Conservation (phyloP, 1,140 invertebrate genomes). For the Saccostrea cuccullata region DNA sequence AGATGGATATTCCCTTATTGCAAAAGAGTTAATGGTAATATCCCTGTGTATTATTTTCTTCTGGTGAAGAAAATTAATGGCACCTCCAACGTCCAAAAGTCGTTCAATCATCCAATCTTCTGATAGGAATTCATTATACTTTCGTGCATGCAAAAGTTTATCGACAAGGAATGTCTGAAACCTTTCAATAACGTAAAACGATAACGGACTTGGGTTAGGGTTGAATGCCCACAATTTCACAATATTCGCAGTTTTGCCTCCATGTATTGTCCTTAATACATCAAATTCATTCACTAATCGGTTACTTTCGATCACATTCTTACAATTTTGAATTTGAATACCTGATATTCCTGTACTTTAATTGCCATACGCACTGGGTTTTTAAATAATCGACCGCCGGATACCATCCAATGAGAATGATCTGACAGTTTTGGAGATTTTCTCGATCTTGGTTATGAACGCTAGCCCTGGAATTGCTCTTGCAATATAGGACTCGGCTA, state of each 20-base stretch:
- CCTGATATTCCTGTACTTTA: not conserved
- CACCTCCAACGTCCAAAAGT: not conserved
- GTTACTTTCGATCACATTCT: not conserved
- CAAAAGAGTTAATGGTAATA: constrained; percentile 40
- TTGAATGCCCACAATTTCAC: constrained; percentile 39
- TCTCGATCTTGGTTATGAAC: not conserved
- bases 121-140: not conserved
- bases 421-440: constrained; percentile 17
- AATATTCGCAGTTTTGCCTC: not conserved
- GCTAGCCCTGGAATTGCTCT: not conserved
- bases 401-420: constrained; percentile 22
- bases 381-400: not conserved
- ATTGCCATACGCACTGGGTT: not conserved
- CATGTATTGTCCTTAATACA: not conserved
- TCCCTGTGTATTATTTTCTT: constrained; percentile 43
- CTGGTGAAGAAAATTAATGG: constrained; percentile 27
- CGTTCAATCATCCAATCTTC: not conserved
- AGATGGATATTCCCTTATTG: not conserved
- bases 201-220: not conserved
- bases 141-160: constrained; percentile 13
- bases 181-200: not conserved
- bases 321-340: not conserved
- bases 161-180: not conserved
- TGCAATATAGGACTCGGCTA: not conserved
- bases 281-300: constrained; percentile 8